A percentile compares a stretch with the other conserved stretches of the same genome.
These are phyloP conservation scores for Corythornis cristatus DNA, from an alignment of 2,113 vertebrate genomes.

Conservation along the genomic window DNA sequence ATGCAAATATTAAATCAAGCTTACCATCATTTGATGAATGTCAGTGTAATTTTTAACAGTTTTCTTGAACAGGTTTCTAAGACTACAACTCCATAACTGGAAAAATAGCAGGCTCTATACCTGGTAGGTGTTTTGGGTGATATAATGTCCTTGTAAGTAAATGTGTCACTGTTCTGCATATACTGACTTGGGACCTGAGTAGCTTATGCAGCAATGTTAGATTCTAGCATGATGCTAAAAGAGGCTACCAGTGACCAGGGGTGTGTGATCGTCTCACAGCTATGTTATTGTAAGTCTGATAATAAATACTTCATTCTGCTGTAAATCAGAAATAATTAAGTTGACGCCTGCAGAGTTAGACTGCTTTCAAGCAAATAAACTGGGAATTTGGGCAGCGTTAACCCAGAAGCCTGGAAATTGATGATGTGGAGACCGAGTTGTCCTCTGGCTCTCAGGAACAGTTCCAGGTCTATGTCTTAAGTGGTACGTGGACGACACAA, in stretches of 20 bases:
- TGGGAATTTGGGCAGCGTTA: not conserved
- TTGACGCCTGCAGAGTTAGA: not conserved
- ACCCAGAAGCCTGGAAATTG: not conserved
- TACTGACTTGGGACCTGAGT: not conserved
- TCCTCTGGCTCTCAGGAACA: not conserved
- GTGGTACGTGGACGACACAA: fast-evolving
- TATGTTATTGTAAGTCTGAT: not conserved
- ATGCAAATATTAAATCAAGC: not conserved
- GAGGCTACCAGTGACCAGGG: not conserved
- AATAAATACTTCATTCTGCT: not conserved
- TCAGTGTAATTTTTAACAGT: not conserved
- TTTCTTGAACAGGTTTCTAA: not conserved
- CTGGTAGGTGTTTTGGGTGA: not conserved
- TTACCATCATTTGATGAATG: not conserved
- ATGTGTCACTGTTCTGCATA: not conserved
- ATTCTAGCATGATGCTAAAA: not conserved
- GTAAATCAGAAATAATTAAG: not conserved
- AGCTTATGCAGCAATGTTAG: not conserved
- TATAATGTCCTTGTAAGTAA: not conserved
- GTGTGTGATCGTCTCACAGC: not conserved
- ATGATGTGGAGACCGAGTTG: not conserved
- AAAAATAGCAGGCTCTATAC: not conserved
- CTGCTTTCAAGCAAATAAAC: not conserved
- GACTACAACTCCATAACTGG: not conserved
- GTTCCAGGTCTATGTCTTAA: not conserved